Percentiles rank a stretch among this genome's conserved stretches.
Conservation (phyloP, 2,797 vertebrate species). For the Oreochromis mossambicus region DNA sequence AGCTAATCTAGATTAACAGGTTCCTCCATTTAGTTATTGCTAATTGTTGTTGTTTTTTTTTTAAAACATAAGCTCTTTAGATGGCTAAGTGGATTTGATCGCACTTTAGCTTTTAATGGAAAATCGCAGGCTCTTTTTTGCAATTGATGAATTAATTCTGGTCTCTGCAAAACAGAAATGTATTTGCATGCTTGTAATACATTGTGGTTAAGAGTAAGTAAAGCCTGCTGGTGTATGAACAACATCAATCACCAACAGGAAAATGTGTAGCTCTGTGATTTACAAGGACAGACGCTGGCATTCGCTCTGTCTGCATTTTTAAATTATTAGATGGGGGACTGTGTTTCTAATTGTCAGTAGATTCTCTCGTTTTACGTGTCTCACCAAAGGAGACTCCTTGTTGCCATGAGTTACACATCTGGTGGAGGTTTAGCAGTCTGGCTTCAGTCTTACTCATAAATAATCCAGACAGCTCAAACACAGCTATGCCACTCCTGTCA, state of each 20-base stretch:
- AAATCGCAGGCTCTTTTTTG: not conserved
- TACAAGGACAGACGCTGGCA: not conserved
- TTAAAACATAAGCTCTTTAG: not conserved
- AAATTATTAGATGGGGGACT: not conserved
- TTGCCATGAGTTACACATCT: constrained; percentile 31
- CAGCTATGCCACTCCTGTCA: constrained; percentile 24
- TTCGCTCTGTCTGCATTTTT: not conserved
- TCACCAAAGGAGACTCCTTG: not conserved
- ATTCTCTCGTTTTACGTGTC: not conserved
- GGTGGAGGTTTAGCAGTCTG: constrained; percentile 28
- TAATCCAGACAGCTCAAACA: constrained; percentile 44
- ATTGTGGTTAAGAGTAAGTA: constrained; percentile 8
- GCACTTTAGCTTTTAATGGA: not conserved
- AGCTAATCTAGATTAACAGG: not conserved
- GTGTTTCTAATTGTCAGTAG: not conserved
- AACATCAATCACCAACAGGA: constrained; percentile 15
- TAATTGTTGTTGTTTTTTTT: not conserved
- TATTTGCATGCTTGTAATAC: constrained; percentile 18
- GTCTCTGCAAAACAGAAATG: constrained; percentile 1
- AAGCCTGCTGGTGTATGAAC: constrained; percentile 31
- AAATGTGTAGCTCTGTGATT: not conserved
- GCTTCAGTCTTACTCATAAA: constrained; percentile 47
- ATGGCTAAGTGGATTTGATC: not conserved
- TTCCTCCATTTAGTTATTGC: not conserved
- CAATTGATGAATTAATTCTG: not conserved